These are phyloP conservation scores for Rhea pennata DNA, from an alignment of 2,113 vertebrate genomes.

Conservation along the genomic window DNA sequence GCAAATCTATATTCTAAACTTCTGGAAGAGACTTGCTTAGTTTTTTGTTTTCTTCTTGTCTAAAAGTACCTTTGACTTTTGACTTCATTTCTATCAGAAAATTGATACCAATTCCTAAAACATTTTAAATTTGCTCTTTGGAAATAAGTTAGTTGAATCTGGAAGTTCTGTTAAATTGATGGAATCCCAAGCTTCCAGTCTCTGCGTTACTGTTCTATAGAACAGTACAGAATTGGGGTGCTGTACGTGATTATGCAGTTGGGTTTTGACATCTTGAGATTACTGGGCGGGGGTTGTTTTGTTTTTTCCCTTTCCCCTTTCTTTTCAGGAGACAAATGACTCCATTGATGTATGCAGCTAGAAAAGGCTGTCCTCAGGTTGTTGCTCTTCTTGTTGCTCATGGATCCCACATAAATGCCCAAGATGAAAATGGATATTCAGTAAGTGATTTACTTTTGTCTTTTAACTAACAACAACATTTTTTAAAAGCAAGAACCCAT, in stretches of 20 bases:
- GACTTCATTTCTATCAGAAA: neutral
- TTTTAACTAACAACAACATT: neutral
- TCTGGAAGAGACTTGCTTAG: neutral
- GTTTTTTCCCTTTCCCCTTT: neutral
- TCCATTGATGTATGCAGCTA: constrained; percentile 89
- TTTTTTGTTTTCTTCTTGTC: neutral
- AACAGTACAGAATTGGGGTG: neutral
- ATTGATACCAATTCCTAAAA: neutral
- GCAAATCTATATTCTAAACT: neutral
- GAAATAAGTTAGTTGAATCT: neutral
- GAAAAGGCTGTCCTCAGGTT: constrained; percentile 80
- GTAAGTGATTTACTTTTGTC: constrained; percentile 70
- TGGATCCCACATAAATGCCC: constrained; percentile 84
- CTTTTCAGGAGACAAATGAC: constrained; percentile 84
- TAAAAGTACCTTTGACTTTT: neutral
- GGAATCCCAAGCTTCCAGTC: neutral
- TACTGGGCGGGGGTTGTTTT: too few species aligned
- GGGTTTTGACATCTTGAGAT: neutral
- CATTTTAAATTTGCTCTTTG: neutral
- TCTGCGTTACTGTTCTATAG: neutral
- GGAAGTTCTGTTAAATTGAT: neutral
- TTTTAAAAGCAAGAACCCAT: neutral
- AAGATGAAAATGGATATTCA: constrained; percentile 86
- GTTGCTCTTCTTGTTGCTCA: constrained; percentile 86
- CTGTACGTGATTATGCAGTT: neutral